Evolutionary conservation across 2,113 vertebrate genomes (phyloP).

Genomic region (Tor tambroides): DNA sequence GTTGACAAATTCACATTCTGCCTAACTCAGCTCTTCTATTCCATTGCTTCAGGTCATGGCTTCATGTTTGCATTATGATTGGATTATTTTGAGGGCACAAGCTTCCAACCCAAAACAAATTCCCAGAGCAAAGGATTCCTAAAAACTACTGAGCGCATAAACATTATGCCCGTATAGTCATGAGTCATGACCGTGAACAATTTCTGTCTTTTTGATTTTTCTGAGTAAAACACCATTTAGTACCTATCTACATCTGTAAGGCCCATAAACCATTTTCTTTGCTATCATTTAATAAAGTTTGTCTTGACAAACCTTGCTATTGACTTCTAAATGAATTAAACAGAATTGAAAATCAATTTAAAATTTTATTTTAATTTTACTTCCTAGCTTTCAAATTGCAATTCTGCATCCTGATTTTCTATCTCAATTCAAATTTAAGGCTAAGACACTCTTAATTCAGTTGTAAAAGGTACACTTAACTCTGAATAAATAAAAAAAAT

Average conservation of each 20-base stretch:
- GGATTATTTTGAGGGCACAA: constrained; percentile 4
- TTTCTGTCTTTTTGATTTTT: background rate
- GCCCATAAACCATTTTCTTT: background rate
- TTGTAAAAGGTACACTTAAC: too few relatives aligned
- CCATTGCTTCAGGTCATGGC: background rate
- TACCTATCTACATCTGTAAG: background rate
- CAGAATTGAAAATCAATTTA: too few relatives aligned
- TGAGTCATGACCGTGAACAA: background rate
- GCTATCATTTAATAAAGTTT: too few relatives aligned
- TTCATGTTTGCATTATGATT: background rate
- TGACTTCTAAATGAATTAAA: too few relatives aligned
- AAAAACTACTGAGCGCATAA: background rate
- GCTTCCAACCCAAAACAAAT: background rate
- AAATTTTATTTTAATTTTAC: too few relatives aligned
- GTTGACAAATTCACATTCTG: constrained; percentile 1
- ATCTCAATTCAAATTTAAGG: too few relatives aligned
- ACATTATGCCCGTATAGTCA: background rate
- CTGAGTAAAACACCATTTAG: too few relatives aligned
- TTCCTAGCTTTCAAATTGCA: too few relatives aligned
- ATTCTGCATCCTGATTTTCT: too few relatives aligned
- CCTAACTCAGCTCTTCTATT: background rate
- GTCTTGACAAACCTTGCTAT: too few relatives aligned
- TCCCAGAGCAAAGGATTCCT: background rate
- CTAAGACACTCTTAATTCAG: too few relatives aligned
- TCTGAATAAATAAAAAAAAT: too few relatives aligned